Conservation (phyloP, 2,113 vertebrate genomes). For the Daboia siamensis region DNA sequence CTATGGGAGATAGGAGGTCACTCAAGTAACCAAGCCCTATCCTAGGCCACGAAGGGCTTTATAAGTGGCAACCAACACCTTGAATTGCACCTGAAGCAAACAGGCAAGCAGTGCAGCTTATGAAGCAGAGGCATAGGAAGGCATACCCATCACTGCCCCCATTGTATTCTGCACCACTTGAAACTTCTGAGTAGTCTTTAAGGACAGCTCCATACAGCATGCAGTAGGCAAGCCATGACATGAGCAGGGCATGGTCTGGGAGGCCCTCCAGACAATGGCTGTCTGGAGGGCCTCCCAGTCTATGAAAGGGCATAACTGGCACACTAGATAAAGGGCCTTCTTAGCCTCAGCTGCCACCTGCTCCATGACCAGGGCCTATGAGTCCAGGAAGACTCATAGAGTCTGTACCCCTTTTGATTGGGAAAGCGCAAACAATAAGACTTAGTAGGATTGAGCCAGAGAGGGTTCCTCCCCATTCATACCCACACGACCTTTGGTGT, state of each 20-base stretch:
- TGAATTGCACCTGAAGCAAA: background rate
- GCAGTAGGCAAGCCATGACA: background rate
- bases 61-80: background rate
- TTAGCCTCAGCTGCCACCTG: background rate
- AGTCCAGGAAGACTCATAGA: background rate
- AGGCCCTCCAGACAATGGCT: no score
- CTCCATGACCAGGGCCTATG: background rate
- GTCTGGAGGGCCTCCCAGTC: background rate
- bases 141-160: background rate
- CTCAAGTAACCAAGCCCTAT: background rate
- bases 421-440: background rate
- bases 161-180: background rate
- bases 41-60: background rate
- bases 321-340: background rate
- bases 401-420: background rate
- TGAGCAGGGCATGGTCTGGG: background rate
- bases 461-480: background rate
- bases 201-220: background rate
- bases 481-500: background rate
- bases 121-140: background rate
- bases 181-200: background rate
- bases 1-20: background rate
- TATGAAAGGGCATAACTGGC: background rate
- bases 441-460: background rate
- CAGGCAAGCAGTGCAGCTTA: background rate